Evolutionary conservation across 2,113 vertebrate species (phyloP).

Genomic region (Motacilla tschutschensis): DNA sequence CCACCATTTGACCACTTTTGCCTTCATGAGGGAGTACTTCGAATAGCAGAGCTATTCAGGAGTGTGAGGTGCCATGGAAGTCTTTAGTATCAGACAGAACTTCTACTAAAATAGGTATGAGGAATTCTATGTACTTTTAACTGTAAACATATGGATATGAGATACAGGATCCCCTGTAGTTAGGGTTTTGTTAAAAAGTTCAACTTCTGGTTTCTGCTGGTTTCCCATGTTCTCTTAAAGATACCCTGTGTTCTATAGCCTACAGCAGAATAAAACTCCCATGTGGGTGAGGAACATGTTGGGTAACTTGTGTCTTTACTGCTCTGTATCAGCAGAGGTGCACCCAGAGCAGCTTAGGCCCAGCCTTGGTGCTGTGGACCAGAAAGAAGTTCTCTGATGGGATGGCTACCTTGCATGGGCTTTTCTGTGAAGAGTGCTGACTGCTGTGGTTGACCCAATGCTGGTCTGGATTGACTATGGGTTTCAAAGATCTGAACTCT

Average conservation of each 20-base stretch:
- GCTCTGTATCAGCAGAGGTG: neutral
- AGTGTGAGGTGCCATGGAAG: no score
- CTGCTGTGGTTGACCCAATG: rapidly evolving
- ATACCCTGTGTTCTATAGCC: neutral
- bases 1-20: neutral
- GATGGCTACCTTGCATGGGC: rapidly evolving
- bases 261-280: neutral
- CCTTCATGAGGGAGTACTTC: neutral
- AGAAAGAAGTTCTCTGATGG: neutral
- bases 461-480: neutral
- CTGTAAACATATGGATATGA: neutral
- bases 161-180: neutral
- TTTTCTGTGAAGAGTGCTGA: neutral
- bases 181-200: neutral
- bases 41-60: neutral
- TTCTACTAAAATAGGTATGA: neutral
- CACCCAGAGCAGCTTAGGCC: neutral
- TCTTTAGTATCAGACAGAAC: neutral
- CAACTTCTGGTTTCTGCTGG: neutral
- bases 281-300: neutral
- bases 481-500: neutral
- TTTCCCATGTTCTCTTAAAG: neutral
- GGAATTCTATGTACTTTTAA: neutral
- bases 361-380: neutral
- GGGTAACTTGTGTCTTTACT: neutral